phyloP scores from a whole-genome alignment of 2,888 invertebrate species.

The Synanthedon myopaeformis region DNA sequence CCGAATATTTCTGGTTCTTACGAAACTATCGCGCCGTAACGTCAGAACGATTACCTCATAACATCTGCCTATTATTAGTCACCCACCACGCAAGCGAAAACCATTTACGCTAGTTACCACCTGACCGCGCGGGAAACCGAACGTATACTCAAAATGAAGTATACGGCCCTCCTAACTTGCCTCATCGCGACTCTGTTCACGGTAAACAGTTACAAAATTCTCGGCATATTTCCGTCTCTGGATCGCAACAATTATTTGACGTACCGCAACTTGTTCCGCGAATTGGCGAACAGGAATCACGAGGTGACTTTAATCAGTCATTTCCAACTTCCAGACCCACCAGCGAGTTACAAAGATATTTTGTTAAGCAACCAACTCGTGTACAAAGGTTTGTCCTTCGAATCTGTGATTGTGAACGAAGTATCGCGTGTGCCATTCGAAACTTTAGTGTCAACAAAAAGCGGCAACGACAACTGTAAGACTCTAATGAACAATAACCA shows the following conservation, averaged over 20 bases:
- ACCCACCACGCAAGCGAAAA: conserved; percentile 36
- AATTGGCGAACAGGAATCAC: conserved; percentile 61
- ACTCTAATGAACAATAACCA: conserved; percentile 61
- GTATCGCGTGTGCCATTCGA: conserved; percentile 60
- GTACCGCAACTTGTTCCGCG: conserved; percentile 59
- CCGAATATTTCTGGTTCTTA: conserved; percentile 55
- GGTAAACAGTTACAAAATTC: conserved; percentile 53
- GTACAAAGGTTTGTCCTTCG: conserved; percentile 53
- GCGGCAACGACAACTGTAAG: conserved; percentile 62
- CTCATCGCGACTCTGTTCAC: conserved; percentile 36
- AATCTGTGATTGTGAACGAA: conserved; percentile 60
- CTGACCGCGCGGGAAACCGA: conserved; percentile 38
- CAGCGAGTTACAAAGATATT: conserved; percentile 68
- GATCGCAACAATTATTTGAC: conserved; percentile 64
- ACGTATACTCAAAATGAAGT: conserved; percentile 49
- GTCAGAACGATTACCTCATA: conserved; percentile 60
- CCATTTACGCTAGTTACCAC: conserved; percentile 52
- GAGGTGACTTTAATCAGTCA: conserved; percentile 67
- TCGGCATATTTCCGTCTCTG: conserved; percentile 65
- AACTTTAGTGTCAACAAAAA: conserved; percentile 56
- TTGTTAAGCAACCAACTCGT: conserved; percentile 51
- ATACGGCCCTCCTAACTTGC: conserved; percentile 26
- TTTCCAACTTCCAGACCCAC: conserved; percentile 52
- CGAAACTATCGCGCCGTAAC: conserved; percentile 39
- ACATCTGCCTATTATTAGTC: conserved; percentile 61